phyloP scores from a whole-genome alignment of 2,113 vertebrate species.

The Hemibates koningsi region DNA sequence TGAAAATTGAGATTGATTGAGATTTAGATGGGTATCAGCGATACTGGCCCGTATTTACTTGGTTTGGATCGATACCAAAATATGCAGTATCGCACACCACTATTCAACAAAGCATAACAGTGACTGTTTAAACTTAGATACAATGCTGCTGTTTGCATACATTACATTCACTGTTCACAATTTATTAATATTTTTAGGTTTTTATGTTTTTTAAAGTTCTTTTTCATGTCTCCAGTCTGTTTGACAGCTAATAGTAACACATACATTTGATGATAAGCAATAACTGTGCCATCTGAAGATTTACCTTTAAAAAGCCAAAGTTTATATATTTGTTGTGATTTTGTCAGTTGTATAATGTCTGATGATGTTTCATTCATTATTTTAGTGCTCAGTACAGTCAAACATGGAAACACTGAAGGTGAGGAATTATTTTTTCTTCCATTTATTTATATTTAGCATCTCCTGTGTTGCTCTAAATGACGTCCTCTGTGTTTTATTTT shows the following conservation, averaged over 20 bases:
- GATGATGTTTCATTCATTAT: neutral
- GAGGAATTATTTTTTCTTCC: neutral
- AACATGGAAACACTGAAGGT: rapidly evolving
- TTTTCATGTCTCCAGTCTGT: too few relatives aligned
- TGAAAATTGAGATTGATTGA: too few relatives aligned
- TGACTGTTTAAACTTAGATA: too few relatives aligned
- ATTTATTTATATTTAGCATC: neutral
- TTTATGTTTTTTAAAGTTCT: too few relatives aligned
- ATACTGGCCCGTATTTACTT: rapidly evolving
- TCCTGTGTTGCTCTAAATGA: neutral
- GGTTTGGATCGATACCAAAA: too few relatives aligned
- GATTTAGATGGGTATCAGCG: too few relatives aligned
- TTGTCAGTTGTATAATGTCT: rapidly evolving
- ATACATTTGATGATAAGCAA: neutral
- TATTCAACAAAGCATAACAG: too few relatives aligned
- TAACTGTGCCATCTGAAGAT: rapidly evolving
- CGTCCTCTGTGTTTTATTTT: neutral
- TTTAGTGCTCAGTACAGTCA: neutral
- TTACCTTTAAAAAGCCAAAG: neutral
- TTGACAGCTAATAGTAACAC: neutral
- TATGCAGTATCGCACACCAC: too few relatives aligned
- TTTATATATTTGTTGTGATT: rapidly evolving
- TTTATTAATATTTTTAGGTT: rapidly evolving
- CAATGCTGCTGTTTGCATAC: too few relatives aligned
- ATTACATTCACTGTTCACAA: too few relatives aligned